These are phyloP conservation scores for Pyrochroa serraticornis DNA, from an alignment of 2,888 invertebrate species.

Conservation along the genomic window DNA sequence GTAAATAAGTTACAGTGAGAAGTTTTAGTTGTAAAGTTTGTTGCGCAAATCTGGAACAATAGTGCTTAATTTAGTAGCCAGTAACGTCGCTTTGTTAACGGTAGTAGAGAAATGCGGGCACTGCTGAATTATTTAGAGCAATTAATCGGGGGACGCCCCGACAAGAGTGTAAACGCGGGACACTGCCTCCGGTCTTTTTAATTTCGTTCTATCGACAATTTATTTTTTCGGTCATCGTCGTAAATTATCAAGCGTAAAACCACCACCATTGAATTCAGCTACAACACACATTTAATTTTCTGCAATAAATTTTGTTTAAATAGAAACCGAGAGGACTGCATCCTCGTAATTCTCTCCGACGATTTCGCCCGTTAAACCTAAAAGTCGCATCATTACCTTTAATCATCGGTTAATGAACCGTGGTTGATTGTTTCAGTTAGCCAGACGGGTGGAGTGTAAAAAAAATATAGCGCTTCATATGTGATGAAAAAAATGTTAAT, in stretches of 20 bases:
- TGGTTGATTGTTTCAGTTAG: not conserved
- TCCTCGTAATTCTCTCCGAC: conserved; percentile 31
- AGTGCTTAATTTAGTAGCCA: too few species aligned
- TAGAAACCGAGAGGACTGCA: conserved; percentile 30
- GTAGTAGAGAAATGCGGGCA: conserved; percentile 2
- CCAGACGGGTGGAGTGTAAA: not conserved
- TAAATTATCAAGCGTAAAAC: conserved; percentile 37
- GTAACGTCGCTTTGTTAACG: not conserved
- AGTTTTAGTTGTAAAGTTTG: too few species aligned
- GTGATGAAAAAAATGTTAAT: too few species aligned
- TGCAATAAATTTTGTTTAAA: conserved; percentile 39
- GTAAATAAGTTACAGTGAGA: too few species aligned
- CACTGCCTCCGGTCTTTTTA: conserved; percentile 26
- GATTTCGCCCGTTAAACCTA: conserved; percentile 35
- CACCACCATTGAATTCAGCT: conserved; percentile 34
- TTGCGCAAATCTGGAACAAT: too few species aligned
- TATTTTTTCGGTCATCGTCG: conserved; percentile 33
- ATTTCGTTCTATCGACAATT: conserved; percentile 33
- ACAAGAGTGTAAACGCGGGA: conserved; percentile 4
- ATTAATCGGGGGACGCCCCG: conserved; percentile 9
- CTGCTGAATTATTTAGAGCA: conserved; percentile 11
- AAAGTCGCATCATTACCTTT: conserved; percentile 32
- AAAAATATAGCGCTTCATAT: not conserved
- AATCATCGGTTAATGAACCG: not conserved
- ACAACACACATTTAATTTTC: conserved; percentile 40